These are phyloP conservation scores for Tiliacea aurago DNA, from an alignment of 2,888 invertebrate genomes.

Conservation along the genomic window DNA sequence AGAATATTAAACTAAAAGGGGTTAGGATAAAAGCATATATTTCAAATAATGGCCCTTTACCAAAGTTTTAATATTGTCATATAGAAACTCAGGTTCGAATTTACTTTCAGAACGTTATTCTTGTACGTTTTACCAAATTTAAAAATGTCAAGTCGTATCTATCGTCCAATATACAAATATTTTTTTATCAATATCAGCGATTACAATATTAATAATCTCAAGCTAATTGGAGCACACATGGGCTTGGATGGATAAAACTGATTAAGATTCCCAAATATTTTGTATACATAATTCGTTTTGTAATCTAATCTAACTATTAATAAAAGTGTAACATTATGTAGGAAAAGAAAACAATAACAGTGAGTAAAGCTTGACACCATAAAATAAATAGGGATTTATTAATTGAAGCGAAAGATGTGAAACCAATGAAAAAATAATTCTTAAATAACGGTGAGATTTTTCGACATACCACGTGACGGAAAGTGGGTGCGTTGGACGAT, in stretches of 20 bases:
- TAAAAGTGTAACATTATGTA: slow-evolving; percentile 21
- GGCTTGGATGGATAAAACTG: slow-evolving; percentile 66
- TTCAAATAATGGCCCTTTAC: not conserved
- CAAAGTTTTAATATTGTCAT: not conserved
- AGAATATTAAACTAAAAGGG: not conserved
- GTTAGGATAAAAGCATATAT: not conserved
- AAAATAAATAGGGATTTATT: not conserved
- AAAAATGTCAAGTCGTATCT: slow-evolving; percentile 37
- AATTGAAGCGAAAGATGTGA: slow-evolving; percentile 10
- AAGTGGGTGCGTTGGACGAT: slow-evolving; percentile 75
- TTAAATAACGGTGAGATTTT: slow-evolving; percentile 48
- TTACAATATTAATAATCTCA: slow-evolving; percentile 54
- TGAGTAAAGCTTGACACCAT: not conserved
- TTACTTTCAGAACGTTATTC: not conserved
- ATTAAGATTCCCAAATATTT: slow-evolving; percentile 50
- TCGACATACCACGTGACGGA: slow-evolving; percentile 74
- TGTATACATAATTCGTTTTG: slow-evolving; percentile 54
- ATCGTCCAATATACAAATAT: slow-evolving; percentile 18
- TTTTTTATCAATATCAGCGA: slow-evolving; percentile 54
- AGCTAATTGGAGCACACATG: slow-evolving; percentile 70
- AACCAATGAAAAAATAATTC: slow-evolving; percentile 23
- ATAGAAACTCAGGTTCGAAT: not conserved
- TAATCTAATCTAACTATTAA: slow-evolving; percentile 66
- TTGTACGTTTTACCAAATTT: slow-evolving; percentile 6
- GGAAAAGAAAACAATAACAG: slow-evolving; percentile 35